A percentile compares a stretch with the other conserved stretches of the same genome.
Conservation (phyloP, 1,140 invertebrate genomes). For the Gonioctena quinquepunctata region DNA sequence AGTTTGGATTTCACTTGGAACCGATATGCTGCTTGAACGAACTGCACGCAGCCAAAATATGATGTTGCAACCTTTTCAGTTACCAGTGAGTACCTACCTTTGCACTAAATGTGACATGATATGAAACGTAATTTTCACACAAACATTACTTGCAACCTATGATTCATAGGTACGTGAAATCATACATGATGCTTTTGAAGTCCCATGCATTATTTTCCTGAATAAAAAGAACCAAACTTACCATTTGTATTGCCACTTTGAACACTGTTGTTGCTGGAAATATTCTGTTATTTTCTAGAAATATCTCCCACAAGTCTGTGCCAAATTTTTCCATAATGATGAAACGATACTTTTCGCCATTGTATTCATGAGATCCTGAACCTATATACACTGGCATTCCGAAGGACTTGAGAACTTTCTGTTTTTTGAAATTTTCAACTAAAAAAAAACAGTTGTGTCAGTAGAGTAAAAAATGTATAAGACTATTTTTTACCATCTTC, state of each 20-base stretch:
- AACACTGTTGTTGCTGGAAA: conserved; percentile 79
- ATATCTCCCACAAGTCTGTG: conserved; percentile 84
- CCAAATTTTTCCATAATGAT: conserved; percentile 91
- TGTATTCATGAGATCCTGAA: conserved; percentile 79
- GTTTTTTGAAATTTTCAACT: conserved; percentile 73
- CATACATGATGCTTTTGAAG: background rate
- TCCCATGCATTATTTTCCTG: too few species aligned
- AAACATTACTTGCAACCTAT: too few species aligned
- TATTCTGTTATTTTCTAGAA: conserved; percentile 68
- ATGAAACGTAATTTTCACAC: too few species aligned
- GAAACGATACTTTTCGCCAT: conserved; percentile 82
- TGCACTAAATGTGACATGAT: too few species aligned
- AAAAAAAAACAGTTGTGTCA: background rate
- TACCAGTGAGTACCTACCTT: too few species aligned
- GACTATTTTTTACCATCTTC: conserved; percentile 69
- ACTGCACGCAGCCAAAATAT: too few species aligned
- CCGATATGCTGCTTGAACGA: too few species aligned
- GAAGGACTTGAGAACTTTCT: conserved; percentile 72
- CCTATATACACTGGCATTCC: conserved; percentile 87
- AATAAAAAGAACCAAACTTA: conserved; percentile 64
- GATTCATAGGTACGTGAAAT: background rate
- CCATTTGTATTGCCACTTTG: conserved; percentile 83
- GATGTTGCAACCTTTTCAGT: too few species aligned
- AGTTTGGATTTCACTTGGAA: too few species aligned
- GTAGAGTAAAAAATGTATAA: background rate